Conservation (phyloP, 2,113 vertebrate genomes). For the Corapipo altera region DNA sequence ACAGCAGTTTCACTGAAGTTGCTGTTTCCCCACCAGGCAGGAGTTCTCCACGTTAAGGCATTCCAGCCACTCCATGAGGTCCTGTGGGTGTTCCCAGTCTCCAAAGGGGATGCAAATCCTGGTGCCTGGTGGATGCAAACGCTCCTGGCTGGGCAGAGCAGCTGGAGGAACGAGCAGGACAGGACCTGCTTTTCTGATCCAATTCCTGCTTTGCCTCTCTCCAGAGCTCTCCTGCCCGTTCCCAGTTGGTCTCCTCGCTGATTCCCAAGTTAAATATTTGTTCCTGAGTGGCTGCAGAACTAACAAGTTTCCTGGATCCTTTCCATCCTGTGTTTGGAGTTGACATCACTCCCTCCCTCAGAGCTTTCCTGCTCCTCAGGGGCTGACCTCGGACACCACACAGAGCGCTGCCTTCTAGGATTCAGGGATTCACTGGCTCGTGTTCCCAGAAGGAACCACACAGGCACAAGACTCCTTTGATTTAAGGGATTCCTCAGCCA, state of each 20-base stretch:
- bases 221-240: background rate
- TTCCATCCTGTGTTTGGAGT: background rate
- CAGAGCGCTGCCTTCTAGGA: background rate
- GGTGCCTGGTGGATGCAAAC: background rate
- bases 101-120: background rate
- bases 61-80: accelerated
- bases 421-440: background rate
- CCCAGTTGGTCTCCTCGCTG: background rate
- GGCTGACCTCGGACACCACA: background rate
- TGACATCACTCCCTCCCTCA: background rate
- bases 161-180: constrained; percentile 26
- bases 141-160: background rate
- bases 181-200: background rate
- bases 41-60: background rate
- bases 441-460: background rate
- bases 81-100: background rate
- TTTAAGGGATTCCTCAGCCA: background rate
- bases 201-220: background rate
- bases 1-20: background rate
- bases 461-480: background rate
- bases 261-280: background rate
- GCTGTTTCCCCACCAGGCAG: background rate
- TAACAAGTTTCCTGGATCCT: background rate
- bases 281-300: background rate
- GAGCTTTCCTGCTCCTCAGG: background rate